Base-by-base conservation (phyloP, 2,113 vertebrate species). In the Calonectris borealis region DNA sequence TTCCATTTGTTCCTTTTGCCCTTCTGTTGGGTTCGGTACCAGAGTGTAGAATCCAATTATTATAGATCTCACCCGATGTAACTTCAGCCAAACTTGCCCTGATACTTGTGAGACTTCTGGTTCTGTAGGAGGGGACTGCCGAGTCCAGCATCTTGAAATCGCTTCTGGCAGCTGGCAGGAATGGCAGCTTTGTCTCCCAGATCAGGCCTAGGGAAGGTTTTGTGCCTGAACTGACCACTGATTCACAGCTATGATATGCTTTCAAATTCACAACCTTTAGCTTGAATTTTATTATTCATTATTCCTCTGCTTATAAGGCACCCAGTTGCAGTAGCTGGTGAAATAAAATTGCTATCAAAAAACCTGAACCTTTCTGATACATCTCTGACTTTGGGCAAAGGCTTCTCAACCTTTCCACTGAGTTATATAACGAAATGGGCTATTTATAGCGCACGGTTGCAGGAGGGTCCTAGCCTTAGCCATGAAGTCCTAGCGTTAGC, bases 391-490 rank as follows among this genome's bases (percentile, higher is more conserved):
- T 83, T 62, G 58, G 49, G 38, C 49, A 79, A 92, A 94, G 66
- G 27, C 61, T 66, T 75, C 32, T 44, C 81, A 94, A 89, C 90
- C 65, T 58, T 92, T 93, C 80, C 48, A 64, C 27, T 78, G 49
- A 61, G 62, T 95, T 93, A 73, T 27, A 40, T 71, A 93, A 87
- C 4, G 2, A 89, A 94, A 58, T 4, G 29, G 26, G 22, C 49
- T 95, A 87, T 95, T 94, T 96, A 91, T 95, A 91, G 87, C 42
- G 42, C 32, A 54, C 12, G 27, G 15, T 10, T 49, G 46, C 69
- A 87, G 82, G 24, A 76, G 54, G 87, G 27, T 48, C 65, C 52
- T 62, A 18, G 18, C 9, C 1, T 83, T 73, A 85, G n/a, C 86
- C 82, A 1, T 82, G 42, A 88, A 46, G 29, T 44, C 61, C 51